A percentile compares a stretch with the other conserved stretches of the same genome.
These are phyloP conservation scores for Watsonalla cultraria DNA, from an alignment of 2,888 invertebrate genomes.

Conservation along the genomic window DNA sequence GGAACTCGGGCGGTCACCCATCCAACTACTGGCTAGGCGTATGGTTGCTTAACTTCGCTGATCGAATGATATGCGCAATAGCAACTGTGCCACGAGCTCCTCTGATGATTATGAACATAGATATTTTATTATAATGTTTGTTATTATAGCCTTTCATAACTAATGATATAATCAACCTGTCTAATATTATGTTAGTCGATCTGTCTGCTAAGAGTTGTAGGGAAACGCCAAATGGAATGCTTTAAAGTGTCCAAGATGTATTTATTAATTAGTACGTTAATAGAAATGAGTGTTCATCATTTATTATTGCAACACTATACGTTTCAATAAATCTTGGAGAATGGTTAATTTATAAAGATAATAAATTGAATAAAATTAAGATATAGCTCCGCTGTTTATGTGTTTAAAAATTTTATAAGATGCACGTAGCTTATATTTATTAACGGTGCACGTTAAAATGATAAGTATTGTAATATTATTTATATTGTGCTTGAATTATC, in stretches of 20 bases:
- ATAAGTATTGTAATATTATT: too few species aligned
- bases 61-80: too few species aligned
- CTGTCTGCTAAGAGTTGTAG: background rate
- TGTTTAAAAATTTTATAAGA: too few species aligned
- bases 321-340: background rate
- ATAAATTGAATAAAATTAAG: background rate
- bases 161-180: background rate
- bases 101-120: too few species aligned
- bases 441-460: too few species aligned
- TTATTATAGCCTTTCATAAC: background rate
- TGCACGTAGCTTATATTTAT: too few species aligned
- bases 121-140: background rate
- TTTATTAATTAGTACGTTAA: background rate
- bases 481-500: too few species aligned
- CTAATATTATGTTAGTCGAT: background rate
- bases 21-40: too few species aligned
- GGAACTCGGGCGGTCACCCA: too few species aligned
- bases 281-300: background rate
- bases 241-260: background rate
- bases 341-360: background rate
- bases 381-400: too few species aligned
- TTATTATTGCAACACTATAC: background rate
- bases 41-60: too few species aligned
- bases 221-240: background rate
- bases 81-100: too few species aligned